Conservation (phyloP, 1,140 invertebrate species). For the Zaprionus camerounensis region DNA sequence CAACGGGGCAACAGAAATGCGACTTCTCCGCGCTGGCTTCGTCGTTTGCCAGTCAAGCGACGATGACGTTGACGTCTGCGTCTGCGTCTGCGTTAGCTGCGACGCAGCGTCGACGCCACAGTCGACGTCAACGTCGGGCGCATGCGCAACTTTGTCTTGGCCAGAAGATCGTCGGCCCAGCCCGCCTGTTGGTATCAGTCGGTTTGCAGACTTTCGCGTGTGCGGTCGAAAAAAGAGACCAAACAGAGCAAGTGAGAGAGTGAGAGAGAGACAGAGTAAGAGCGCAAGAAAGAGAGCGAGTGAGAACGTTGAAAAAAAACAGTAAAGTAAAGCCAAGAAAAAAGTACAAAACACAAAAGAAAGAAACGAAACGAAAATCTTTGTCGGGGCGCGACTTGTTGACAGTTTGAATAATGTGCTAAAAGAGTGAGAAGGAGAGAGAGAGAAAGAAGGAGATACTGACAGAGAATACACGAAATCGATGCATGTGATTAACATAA, state of each 20-base stretch:
- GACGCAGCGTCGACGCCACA: conserved; percentile 14
- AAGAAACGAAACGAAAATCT: conserved; percentile 40
- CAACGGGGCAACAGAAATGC: conserved; percentile 59
- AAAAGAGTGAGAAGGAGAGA: conserved; percentile 51
- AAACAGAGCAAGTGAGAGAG: conserved; percentile 6
- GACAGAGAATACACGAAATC: conserved; percentile 34
- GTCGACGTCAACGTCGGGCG: conserved; percentile 25
- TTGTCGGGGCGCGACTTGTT: conserved; percentile 72
- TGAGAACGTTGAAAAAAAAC: neutral
- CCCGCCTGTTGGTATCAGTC: conserved; percentile 64
- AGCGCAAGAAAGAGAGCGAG: conserved; percentile 21
- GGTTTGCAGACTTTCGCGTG: conserved; percentile 81
- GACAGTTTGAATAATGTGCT: conserved; percentile 73
- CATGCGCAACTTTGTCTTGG: conserved; percentile 69
- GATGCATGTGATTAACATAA: conserved; percentile 72
- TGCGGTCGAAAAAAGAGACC: conserved; percentile 58
- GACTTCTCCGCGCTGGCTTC: conserved; percentile 37
- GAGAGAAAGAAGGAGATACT: conserved; percentile 46
- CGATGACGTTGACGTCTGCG: conserved; percentile 6
- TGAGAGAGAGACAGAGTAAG: conserved; percentile 3
- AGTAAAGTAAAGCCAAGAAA: conserved; percentile 5
- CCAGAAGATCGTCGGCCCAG: conserved; percentile 55
- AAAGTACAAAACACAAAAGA: conserved; percentile 6
- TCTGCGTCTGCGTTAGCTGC: conserved; percentile 15
- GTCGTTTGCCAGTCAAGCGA: conserved; percentile 48